phyloP scores from a whole-genome alignment of 2,113 vertebrate species.

The Mirza zaza region DNA sequence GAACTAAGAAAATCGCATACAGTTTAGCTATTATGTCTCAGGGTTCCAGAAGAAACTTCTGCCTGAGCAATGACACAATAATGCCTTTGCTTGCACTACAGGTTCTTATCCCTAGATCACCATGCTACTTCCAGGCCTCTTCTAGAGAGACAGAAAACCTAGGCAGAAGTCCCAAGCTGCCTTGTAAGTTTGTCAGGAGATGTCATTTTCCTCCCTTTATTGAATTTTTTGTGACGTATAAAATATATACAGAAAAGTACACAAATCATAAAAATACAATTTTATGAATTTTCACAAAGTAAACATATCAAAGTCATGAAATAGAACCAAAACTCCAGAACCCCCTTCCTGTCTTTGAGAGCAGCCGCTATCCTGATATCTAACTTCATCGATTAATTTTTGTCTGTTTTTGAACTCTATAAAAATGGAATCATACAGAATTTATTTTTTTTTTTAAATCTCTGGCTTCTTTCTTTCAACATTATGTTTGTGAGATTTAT shows the following conservation, averaged over 20 bases:
- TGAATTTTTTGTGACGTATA: background rate
- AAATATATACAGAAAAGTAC: background rate
- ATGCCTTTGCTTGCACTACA: background rate
- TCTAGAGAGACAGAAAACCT: background rate
- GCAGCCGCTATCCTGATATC: background rate
- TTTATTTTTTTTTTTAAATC: background rate
- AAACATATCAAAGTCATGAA: background rate
- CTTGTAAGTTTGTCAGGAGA: slow-evolving; percentile 15
- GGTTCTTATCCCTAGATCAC: no score
- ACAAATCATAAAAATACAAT: background rate
- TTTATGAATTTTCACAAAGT: background rate
- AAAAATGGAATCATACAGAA: background rate
- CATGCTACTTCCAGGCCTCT: background rate
- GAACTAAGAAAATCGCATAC: background rate
- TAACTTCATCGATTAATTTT: background rate
- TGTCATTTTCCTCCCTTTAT: background rate
- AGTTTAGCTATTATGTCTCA: background rate
- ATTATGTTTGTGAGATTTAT: background rate
- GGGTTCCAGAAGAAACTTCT: background rate
- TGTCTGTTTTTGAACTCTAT: background rate
- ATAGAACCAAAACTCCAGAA: background rate
- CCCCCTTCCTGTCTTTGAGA: background rate
- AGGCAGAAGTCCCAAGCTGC: background rate
- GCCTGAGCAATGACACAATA: background rate
- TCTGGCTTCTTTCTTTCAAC: background rate